A percentile compares a stretch with the other conserved stretches of the same genome.
These are phyloP conservation scores for Drosophila baimaii DNA, from an alignment of 1,140 invertebrate species.

Conservation along the genomic window DNA sequence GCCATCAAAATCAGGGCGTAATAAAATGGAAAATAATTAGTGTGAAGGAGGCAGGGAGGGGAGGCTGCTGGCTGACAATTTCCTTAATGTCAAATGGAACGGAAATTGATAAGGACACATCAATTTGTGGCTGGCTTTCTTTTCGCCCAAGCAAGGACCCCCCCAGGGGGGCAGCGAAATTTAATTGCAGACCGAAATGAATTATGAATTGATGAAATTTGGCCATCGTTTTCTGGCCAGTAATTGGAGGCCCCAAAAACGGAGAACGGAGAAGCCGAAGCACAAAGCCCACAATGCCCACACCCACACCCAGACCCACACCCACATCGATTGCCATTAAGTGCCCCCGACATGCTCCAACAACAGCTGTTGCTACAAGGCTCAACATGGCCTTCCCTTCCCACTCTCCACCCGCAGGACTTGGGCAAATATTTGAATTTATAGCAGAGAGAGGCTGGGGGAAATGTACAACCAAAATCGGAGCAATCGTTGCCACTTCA, in stretches of 20 bases:
- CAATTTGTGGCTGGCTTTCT: constrained; percentile 47
- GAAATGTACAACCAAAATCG: constrained; percentile 38
- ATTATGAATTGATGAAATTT: constrained; percentile 55
- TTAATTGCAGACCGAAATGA: constrained; percentile 58
- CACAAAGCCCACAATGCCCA: background rate
- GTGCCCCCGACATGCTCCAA: constrained; percentile 66
- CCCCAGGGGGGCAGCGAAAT: constrained; percentile 39
- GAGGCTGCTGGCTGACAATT: constrained; percentile 39
- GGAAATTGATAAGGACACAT: constrained; percentile 73
- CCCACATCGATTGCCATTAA: constrained; percentile 42
- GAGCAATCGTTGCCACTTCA: constrained; percentile 40
- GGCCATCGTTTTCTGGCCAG: constrained; percentile 16
- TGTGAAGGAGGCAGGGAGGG: background rate
- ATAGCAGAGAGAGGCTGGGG: constrained; percentile 21
- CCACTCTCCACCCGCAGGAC: background rate
- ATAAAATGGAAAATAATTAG: constrained; percentile 59
- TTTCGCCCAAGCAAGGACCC: background rate
- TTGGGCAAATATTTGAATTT: constrained; percentile 75
- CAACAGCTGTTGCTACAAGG: constrained; percentile 78
- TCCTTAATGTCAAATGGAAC: constrained; percentile 69
- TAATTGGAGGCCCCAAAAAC: constrained; percentile 21
- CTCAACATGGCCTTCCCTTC: constrained; percentile 54
- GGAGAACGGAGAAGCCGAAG: background rate
- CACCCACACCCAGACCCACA: background rate
- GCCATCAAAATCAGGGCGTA: constrained; percentile 46